Percentiles rank a stretch among this genome's conserved stretches.
phyloP scores from a whole-genome alignment of 1,140 invertebrate genomes.

The Brachionus rubens region DNA sequence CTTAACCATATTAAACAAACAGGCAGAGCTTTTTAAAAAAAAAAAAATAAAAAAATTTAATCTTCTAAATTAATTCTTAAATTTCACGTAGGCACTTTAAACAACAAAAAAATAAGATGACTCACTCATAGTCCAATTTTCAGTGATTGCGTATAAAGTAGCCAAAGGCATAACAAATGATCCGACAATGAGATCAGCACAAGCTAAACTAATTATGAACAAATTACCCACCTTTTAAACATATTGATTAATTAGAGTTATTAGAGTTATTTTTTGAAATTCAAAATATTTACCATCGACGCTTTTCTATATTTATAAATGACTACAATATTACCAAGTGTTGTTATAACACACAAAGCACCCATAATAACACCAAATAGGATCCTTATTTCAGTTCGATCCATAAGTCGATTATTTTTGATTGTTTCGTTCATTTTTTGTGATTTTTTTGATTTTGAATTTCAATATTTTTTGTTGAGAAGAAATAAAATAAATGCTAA shows the following conservation, averaged over 20 bases:
- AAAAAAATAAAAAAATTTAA: conserved; percentile 43
- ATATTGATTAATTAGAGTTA: background rate
- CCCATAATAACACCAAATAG: conserved; percentile 17
- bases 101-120: background rate
- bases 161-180: conserved; percentile 38
- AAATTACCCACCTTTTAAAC: conserved; percentile 46
- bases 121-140: conserved; percentile 6
- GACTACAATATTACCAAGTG: background rate
- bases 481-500: no score
- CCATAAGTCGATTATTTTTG: conserved; percentile 11
- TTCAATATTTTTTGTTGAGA: no score
- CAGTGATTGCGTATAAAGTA: background rate
- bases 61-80: no score
- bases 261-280: no score
- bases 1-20: conserved; percentile 61
- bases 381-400: background rate
- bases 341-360: conserved; percentile 26
- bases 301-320: conserved; percentile 40
- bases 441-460: no score
- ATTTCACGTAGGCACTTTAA: no score
- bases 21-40: conserved; percentile 48
- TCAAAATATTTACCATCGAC: background rate
- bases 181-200: conserved; percentile 41
- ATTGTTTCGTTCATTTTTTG: background rate
- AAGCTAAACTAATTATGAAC: conserved; percentile 37